These are phyloP conservation scores for Clunio marinus DNA, from an alignment of 2,888 invertebrate genomes.

Conservation along the genomic window DNA sequence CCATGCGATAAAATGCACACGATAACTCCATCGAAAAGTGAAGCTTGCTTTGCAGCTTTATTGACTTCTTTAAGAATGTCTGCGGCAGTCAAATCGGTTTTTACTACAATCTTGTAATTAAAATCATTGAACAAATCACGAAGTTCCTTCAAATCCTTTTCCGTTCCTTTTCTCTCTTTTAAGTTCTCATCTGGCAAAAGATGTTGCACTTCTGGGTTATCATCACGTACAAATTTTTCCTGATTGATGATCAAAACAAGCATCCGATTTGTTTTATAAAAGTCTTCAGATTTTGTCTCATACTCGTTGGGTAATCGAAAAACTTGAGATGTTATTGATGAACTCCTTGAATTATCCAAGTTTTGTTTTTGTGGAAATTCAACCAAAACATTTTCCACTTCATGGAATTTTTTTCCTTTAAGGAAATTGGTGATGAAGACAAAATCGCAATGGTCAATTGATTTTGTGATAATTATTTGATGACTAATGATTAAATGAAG, in stretches of 20 bases:
- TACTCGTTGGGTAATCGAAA: too few species aligned
- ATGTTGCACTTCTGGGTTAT: conserved; percentile 42
- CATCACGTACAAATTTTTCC: conserved; percentile 44
- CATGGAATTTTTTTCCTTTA: conserved; percentile 44
- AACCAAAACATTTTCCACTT: conserved; percentile 32
- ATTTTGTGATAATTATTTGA: conserved; percentile 44
- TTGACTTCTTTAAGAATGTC: conserved; percentile 44
- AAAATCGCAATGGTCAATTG: conserved; percentile 42
- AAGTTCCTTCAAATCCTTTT: conserved; percentile 45
- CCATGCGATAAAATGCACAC: conserved; percentile 50
- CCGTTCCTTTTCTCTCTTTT: conserved; percentile 45
- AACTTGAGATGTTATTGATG: not conserved
- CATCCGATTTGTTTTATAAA: conserved; percentile 42
- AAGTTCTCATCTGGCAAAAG: conserved; percentile 43
- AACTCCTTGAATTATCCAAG: conserved; percentile 1
- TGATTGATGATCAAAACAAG: conserved; percentile 49
- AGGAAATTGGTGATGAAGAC: conserved; percentile 43
- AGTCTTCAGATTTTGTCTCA: not conserved
- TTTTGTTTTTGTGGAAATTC: conserved; percentile 7
- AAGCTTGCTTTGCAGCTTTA: conserved; percentile 44
- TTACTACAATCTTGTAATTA: conserved; percentile 45
- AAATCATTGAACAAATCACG: conserved; percentile 44
- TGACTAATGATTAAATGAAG: conserved; percentile 47
- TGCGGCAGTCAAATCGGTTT: conserved; percentile 45
- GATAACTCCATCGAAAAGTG: conserved; percentile 46